These are phyloP conservation scores for Rhagoletis pomonella DNA, from an alignment of 1,140 invertebrate genomes.

Conservation along the genomic window DNA sequence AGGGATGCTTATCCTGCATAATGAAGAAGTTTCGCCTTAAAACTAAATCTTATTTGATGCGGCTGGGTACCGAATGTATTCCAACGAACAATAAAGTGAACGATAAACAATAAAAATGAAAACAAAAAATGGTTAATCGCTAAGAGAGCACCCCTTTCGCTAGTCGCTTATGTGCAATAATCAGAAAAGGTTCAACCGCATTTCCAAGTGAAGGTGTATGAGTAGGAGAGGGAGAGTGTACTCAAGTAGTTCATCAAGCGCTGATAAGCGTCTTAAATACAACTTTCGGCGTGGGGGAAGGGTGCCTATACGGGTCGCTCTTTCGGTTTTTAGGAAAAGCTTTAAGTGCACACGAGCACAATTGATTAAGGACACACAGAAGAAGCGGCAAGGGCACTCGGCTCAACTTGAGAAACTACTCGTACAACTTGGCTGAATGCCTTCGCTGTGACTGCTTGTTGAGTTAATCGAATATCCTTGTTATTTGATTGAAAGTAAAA, in stretches of 20 bases:
- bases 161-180: not conserved
- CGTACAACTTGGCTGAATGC: not conserved
- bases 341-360: not conserved
- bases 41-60: slow-evolving; percentile 45
- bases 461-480: slow-evolving; percentile 41
- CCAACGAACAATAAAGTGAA: not conserved
- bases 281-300: not conserved
- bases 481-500: slow-evolving; percentile 7
- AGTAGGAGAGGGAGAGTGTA: not conserved
- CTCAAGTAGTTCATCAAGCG: slow-evolving; percentile 9
- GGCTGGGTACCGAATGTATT: not conserved
- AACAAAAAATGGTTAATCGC: not conserved
- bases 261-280: slow-evolving; percentile 29
- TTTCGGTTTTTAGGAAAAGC: not conserved
- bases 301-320: not conserved
- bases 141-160: not conserved
- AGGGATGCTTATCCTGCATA: slow-evolving; percentile 51
- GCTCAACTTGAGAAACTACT: not conserved
- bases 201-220: not conserved
- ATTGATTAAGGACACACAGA: not conserved
- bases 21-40: slow-evolving; percentile 26
- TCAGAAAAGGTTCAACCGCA: not conserved
- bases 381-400: not conserved
- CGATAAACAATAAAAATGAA: not conserved
- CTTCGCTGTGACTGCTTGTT: not conserved